Conservation (phyloP, 2,888 invertebrate genomes). For the Melieria crassipennis region DNA sequence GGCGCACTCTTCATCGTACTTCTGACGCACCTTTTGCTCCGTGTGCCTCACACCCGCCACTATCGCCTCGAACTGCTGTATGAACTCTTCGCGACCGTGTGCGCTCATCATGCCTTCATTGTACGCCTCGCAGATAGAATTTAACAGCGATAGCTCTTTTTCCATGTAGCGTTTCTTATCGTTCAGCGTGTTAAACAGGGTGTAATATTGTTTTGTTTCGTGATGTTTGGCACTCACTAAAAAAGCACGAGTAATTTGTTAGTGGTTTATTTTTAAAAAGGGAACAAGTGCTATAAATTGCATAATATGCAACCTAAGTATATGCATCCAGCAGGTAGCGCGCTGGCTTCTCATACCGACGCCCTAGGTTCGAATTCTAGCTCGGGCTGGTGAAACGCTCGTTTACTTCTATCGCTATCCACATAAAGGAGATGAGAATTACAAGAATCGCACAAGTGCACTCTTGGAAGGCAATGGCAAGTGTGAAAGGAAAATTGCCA, state of each 20-base stretch:
- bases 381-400: too few species aligned
- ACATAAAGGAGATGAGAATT: too few species aligned
- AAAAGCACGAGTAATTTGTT: neutral
- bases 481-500: too few species aligned
- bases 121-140: slow-evolving; percentile 90
- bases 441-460: too few species aligned
- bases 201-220: slow-evolving; percentile 98
- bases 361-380: too few species aligned
- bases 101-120: slow-evolving; percentile 85
- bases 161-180: slow-evolving; percentile 93
- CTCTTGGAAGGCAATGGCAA: too few species aligned
- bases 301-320: too few species aligned
- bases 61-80: slow-evolving; percentile 89
- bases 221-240: slow-evolving; percentile 93
- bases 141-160: slow-evolving; percentile 88
- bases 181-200: slow-evolving; percentile 92
- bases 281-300: neutral
- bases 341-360: too few species aligned
- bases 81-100: slow-evolving; percentile 86
- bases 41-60: slow-evolving; percentile 90
- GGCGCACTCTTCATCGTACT: slow-evolving; percentile 74
- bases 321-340: too few species aligned
- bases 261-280: too few species aligned
- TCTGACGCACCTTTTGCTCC: slow-evolving; percentile 77
- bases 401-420: too few species aligned